Evolutionary conservation across 2,113 vertebrate species (phyloP), one percentile per base, ranked within the genome.

Genomic region (Microcebus jonahi): DNA sequence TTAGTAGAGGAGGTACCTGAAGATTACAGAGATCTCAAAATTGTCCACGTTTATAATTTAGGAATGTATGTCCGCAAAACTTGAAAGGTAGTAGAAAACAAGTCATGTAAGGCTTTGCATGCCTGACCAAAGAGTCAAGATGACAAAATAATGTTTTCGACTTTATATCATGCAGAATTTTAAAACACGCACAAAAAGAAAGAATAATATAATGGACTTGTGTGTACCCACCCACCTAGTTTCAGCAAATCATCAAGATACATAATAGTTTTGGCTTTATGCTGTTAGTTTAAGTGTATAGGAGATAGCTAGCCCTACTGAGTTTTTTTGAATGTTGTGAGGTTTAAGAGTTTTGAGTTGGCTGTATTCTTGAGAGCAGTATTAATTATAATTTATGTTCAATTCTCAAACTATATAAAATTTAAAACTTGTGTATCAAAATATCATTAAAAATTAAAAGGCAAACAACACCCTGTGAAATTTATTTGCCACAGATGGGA

Each of bases 381-480:
- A 25, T 53, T 88, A 82, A 82, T 89, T 53, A 82, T 77, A 90
- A 83, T 25, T 68, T 92, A 55, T 27, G 48, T 67, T 81, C 63
- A 67, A 25, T 31, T 92, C 34, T 97, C 15, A 77, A 92, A 39
- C 21, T 71, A 71, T 31, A 18, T 67, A 65, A 59, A 93, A 95
- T 81, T 79, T 42, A 68, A 96, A 97, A 59, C 7, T 31, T 45
- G 1, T 23, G 53, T 73, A n/a, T 89, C 31, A 94, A 63, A 75
- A 84, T 87, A 70, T 39, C 34, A 77, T 73, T 92, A 68, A 68
- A 90, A 81, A 36, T 63, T 80, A 88, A 94, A 91, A 91, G 63
- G 23, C 29, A 95, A 81, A 50, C 10, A 68, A 61, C 83, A 75
- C n/a, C 10, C 20, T 50, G 36, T 79, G 45, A 91, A 67, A 73